phyloP scores from a whole-genome alignment of 2,797 vertebrate genomes.

The Rachycentron canadum region DNA sequence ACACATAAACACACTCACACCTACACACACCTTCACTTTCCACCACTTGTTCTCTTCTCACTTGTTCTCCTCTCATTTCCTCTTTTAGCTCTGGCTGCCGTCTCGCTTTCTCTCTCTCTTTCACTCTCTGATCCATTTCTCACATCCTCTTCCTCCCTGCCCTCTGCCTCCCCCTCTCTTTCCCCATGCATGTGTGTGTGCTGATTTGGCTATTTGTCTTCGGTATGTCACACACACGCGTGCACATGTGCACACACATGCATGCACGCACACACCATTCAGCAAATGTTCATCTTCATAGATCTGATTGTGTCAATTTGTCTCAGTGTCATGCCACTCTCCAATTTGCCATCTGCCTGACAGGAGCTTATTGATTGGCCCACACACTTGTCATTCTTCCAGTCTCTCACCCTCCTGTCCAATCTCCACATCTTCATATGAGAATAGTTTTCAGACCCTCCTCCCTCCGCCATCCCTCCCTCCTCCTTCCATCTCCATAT shows the following conservation, averaged over 20 bases:
- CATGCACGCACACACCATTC: slow-evolving; percentile 29
- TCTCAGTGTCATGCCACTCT: slow-evolving; percentile 82
- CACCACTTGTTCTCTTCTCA: slow-evolving; percentile 32
- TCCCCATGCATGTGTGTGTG: slow-evolving; percentile 21
- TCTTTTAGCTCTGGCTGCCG: slow-evolving; percentile 15
- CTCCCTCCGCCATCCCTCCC: neutral
- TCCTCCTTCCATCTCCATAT: slow-evolving; percentile 48
- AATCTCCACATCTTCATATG: slow-evolving; percentile 75
- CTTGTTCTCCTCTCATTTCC: slow-evolving; percentile 53
- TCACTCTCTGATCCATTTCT: slow-evolving; percentile 40
- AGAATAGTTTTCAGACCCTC: slow-evolving; percentile 59
- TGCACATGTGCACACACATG: neutral
- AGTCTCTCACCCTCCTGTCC: slow-evolving; percentile 68
- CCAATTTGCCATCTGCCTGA: slow-evolving; percentile 84
- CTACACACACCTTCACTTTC: slow-evolving; percentile 40
- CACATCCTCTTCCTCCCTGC: slow-evolving; percentile 18
- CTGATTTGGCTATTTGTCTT: slow-evolving; percentile 72
- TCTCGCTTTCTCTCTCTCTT: neutral
- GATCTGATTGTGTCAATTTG: slow-evolving; percentile 85
- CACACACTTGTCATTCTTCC: slow-evolving; percentile 77
- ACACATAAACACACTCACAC: neutral
- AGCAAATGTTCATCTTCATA: slow-evolving; percentile 72
- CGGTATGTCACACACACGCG: slow-evolving; percentile 17
- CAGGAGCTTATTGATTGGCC: slow-evolving; percentile 83
- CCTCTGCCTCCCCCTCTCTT: slow-evolving; percentile 6